Base-by-base conservation (phyloP, 2,113 vertebrate species). In the Mobula hypostoma region DNA sequence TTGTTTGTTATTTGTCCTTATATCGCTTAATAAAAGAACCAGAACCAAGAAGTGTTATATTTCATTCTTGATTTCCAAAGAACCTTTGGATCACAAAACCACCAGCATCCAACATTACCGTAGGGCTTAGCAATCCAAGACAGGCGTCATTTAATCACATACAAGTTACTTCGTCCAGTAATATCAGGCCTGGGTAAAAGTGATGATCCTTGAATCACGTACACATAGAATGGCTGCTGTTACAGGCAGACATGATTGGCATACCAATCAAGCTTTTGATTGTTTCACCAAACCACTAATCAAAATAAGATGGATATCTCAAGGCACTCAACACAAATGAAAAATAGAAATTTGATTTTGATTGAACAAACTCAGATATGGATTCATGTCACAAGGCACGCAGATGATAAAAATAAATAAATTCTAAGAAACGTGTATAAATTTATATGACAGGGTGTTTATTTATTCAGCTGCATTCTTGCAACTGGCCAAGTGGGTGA, bases 191-290 rank as follows among this genome's bases (percentile, higher is more conserved):
- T 74, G 11, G 12, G 29, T 74, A 27, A 74, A 74, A 32, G 56
- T 72, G 91, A 93, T 40, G 11, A 12, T 21, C 91, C 0, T 14
- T 48, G 91, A 7, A 56, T 68, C 91, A 93, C 91, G 91, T 93
- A 93, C 32, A 56, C 91, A 93, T 8, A 24, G 6, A 27, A 74
- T 21, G 70, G 15, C 21, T 68, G 12, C n/a, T 32, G 19, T 24
- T n/a, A 27, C n/a, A 66, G 9, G 72, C 66, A 76, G 32, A 56
- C 19, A 93, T 93, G 91, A 36, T 48, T 74, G 40, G 21, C 91
- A 93, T 93, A 74, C 91, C 91, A 29, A 93, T 74, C 91, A 93
- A 74, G 66, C 72, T 93, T 93, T 56, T 74, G 70, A 93, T 93
- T 87, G 36, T 90, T 74, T 72, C 70, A 19, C 2, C 19, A 74